Base-by-base conservation (phyloP, 2,888 invertebrate genomes). In the Tinea pellionella region DNA sequence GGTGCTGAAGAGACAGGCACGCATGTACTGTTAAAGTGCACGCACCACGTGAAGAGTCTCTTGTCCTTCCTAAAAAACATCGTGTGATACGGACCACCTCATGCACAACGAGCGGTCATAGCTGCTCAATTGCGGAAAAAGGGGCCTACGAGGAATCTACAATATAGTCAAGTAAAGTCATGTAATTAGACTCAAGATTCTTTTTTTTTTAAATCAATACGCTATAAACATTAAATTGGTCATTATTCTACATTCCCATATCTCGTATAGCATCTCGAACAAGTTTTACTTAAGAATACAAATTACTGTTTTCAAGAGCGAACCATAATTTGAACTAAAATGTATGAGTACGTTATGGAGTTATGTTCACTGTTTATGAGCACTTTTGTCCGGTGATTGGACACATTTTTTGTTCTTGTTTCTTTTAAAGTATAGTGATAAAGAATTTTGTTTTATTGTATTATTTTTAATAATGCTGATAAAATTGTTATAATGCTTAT, bases 371-470 rank as follows among this genome's bases (percentile, higher is more conserved):
- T 76, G 69, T 79, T 85, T 81, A 80, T 71, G 68, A 69, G 77
- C 81, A 82, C 77, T 84, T 79, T 78, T 64, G 71, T 63, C 59
- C 69, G 66, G 73, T 82, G 78, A 83, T 82, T 81, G 82, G 78
- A 77, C 81, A 78, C 74, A 78, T 78, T 80, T 60, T 77, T 71
- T 64, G 69, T 72, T 37, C 37, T 37, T 37, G 37, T 37, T 37
- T 24, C 24, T 24, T 6, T 24, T 24, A 24, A 24, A 24, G 24
- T 24, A 24, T 24, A 24, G 24, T 24, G 24, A 24, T 24, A 24
- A 24, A 24, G 24, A 6, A 66, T 73, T 67, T 77, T 76, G 3
- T 74, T 78, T 77, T 80, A 66, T 74, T 68, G 65, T 72, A 71
- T 70, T 74, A 77, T 78, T 81, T 82, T 83, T 75, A 73, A 16